These are phyloP conservation scores for Probosciger aterrimus DNA, from an alignment of 2,113 vertebrate genomes.

Conservation along the genomic window DNA sequence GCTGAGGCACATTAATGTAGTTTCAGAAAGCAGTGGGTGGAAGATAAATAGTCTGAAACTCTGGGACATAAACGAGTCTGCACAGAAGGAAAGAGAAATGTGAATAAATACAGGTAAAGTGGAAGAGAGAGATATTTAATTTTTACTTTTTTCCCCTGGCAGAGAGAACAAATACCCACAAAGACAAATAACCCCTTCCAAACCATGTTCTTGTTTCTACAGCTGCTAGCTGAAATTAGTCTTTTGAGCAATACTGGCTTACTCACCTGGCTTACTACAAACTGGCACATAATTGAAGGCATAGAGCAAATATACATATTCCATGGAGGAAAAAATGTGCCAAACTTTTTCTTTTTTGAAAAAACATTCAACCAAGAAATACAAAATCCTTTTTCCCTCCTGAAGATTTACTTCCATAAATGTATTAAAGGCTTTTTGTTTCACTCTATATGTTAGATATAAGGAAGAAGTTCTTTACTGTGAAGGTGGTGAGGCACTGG, in stretches of 20 bases:
- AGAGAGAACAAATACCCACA: neutral
- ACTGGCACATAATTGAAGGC: neutral
- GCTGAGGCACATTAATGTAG: neutral
- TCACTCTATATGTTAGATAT: neutral
- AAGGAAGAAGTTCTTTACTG: neutral
- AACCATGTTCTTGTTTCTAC: neutral
- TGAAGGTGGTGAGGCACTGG: neutral
- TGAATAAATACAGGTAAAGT: conserved; percentile 17
- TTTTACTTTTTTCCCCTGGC: neutral
- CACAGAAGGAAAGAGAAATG: neutral
- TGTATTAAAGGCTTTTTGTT: neutral
- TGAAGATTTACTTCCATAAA: neutral
- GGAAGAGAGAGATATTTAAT: neutral
- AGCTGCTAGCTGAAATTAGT: neutral
- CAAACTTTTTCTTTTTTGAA: neutral
- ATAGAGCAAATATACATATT: neutral
- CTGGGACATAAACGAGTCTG: neutral
- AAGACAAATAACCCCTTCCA: neutral
- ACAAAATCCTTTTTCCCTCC: accelerated
- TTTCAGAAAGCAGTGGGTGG: conserved; percentile 6
- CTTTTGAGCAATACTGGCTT: neutral
- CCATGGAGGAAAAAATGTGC: neutral
- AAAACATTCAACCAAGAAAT: neutral
- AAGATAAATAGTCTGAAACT: conserved; percentile 26
- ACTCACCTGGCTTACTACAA: neutral